Evolutionary conservation across 2,797 vertebrate species (phyloP), one percentile per base, ranked within the genome.

Genomic region (Pangasius krempfi): DNA sequence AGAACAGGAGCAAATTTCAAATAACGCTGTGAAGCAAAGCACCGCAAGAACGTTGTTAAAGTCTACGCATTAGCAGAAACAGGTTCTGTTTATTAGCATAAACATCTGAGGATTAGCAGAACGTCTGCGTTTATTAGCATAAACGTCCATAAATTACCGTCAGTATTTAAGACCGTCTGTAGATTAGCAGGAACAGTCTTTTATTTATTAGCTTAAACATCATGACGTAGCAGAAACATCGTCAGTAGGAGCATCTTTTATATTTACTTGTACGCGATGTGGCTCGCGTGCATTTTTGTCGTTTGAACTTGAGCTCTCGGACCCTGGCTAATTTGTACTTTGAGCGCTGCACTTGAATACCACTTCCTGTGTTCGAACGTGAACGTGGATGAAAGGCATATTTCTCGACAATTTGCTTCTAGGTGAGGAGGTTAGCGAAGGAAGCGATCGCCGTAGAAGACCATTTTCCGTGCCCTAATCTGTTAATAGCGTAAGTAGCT

Each of bases 401-500:
- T 50, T 89, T 87, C 70, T 47, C 18, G 27, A 80, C 86, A 87
- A 87, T 87, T 87, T 89, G 89, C 86, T 89, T 82, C 85, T 89
- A 87, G 83, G 86, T 90, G 68, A 85, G 81, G 89, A 86, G 79
- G 86, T 89, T 66, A 75, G 87, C 79, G 62, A 91, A 91, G 91
- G 92, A 92, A 92, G 90, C 84, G 84, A 88, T 92, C 79, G 80
- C 72, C 68, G 84, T 87, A 90, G 85, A 87, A 86, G 80, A 91
- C 90, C 87, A 33, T 84, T 89, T 88, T 91, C 88, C 68, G 84
- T 86, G 70, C 80, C 87, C 80, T 92, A 93, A 92, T 92, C 90
- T 92, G 90, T 88, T 93, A 92, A 92, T 93, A 91, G 89, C 90
- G 84, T 89, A 90, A 92, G 91, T 90, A 89, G 88, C 89, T 92